Base-by-base conservation (phyloP, 2,888 invertebrate genomes). In the Agrotis clavis region DNA sequence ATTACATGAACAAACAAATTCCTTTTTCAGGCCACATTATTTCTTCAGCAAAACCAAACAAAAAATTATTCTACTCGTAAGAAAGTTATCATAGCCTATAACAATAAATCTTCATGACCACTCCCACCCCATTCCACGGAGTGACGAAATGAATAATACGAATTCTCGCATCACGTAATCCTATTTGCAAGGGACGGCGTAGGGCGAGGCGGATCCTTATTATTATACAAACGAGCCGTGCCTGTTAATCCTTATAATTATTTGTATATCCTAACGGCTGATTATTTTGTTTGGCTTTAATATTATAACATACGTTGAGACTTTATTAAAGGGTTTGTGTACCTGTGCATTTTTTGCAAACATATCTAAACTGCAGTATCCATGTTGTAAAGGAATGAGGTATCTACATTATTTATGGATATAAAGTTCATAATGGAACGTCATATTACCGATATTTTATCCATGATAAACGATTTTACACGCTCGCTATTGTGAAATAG, bases 61-160 rank as follows among this genome's bases (percentile, higher is more conserved):
- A 74, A 67, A 35, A 19, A 16, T 53, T 64, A 60, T 66, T 61
- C 51, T 69, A 65, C 63, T 61, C 59, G 53, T 45, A 51, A 60
- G 68, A 67, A 73, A 78, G 78, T 80, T 19, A 80, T 78, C 66
- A 64, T 56, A 78, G 74, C 54, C 74, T 74, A 66, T 70, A 77
- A 70, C 70, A 80, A 80, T 81, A 81, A 80, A 80, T 80, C 81
- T 81, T 71, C 65, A 77, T 30, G 77, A 74, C 77, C 74, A 68
- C 66, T 70, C 74, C 77, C 62, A 69, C 54, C 68, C 66, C 66
- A 70, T 81, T 74, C 74, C 75, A 67, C 60, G 45, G 65, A 68
- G 85, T 82, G 85, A 83, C 74, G 77, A 85, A 84, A 84, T 84
- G 83, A 85, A 78, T 85, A 83, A 85, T 82, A 79, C 77, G 83